Percentiles rank a stretch among this genome's conserved stretches.
phyloP scores from a whole-genome alignment of 1,140 invertebrate species.

The Drosophila baimaii region DNA sequence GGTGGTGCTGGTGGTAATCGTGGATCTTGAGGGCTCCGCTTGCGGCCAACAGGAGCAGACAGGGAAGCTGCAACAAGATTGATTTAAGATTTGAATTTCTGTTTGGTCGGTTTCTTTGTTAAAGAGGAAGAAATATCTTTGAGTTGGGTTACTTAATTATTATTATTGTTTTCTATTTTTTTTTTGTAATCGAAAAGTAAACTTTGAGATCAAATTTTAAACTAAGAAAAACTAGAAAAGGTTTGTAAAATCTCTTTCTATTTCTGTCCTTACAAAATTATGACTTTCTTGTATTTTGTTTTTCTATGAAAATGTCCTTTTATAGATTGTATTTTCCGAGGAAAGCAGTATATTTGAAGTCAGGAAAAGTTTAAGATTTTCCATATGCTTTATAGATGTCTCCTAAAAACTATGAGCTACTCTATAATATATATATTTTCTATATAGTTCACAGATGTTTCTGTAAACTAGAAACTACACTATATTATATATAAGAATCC shows the following conservation, averaged over 20 bases:
- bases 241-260: not conserved
- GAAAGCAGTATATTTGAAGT: not conserved
- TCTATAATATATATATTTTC: not conserved
- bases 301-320: not conserved
- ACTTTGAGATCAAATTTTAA: not conserved
- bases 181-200: not conserved
- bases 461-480: no score
- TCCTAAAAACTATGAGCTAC: no score
- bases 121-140: not conserved
- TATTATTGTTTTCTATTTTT: not conserved
- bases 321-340: not conserved
- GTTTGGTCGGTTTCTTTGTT: no score
- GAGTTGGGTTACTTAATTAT: not conserved
- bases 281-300: no score
- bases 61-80: conserved; percentile 60
- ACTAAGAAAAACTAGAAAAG: no score
- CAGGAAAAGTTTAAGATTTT: not conserved
- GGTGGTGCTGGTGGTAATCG: conserved; percentile 60
- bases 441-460: not conserved
- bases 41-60: conserved; percentile 54
- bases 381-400: no score
- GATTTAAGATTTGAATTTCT: no score
- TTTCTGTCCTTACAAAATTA: not conserved
- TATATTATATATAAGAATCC: not conserved
- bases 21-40: conserved; percentile 69